A percentile compares a stretch with the other conserved stretches of the same genome.
These are phyloP conservation scores for Eupsilia transversa DNA, from an alignment of 2,888 invertebrate genomes.

Conservation along the genomic window DNA sequence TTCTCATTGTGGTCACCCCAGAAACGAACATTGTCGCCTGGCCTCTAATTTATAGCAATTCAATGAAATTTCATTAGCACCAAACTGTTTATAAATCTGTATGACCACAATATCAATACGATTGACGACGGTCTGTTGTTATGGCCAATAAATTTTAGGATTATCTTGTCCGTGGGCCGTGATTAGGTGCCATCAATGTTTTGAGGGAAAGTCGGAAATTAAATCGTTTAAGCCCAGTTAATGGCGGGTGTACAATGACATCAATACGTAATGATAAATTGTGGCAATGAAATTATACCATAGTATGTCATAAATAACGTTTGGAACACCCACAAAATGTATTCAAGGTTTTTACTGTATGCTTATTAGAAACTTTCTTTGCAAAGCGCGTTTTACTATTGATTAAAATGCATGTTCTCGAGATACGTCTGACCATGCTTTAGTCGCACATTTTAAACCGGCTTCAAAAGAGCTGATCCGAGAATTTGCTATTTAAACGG, in stretches of 20 bases:
- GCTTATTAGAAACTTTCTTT: slow-evolving; percentile 27
- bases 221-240: slow-evolving; percentile 87
- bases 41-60: slow-evolving; percentile 84
- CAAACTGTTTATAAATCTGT: slow-evolving; percentile 85
- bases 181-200: slow-evolving; percentile 86
- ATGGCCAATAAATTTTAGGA: slow-evolving; percentile 89
- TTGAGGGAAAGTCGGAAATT: slow-evolving; percentile 87
- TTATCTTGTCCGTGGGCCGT: slow-evolving; percentile 87
- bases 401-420: background rate
- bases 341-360: slow-evolving; percentile 51
- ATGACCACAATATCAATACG: slow-evolving; percentile 80
- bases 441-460: slow-evolving; percentile 36
- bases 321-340: slow-evolving; percentile 60
- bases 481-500: slow-evolving; percentile 67
- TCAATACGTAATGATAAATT: slow-evolving; percentile 79
- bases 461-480: slow-evolving; percentile 32
- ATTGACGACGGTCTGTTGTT: slow-evolving; percentile 85
- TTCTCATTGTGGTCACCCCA: slow-evolving; percentile 80
- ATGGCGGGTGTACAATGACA: slow-evolving; percentile 81
- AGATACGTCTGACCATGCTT: slow-evolving; percentile 8
- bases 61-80: slow-evolving; percentile 89
- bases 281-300: slow-evolving; percentile 69
- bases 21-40: slow-evolving; percentile 77
- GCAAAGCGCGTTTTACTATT: background rate
- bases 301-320: slow-evolving; percentile 68